A percentile compares a stretch with the other conserved stretches of the same genome.
These are phyloP conservation scores for Pantherophis vulpinus DNA, from an alignment of 2,797 vertebrate species.

Conservation along the genomic window DNA sequence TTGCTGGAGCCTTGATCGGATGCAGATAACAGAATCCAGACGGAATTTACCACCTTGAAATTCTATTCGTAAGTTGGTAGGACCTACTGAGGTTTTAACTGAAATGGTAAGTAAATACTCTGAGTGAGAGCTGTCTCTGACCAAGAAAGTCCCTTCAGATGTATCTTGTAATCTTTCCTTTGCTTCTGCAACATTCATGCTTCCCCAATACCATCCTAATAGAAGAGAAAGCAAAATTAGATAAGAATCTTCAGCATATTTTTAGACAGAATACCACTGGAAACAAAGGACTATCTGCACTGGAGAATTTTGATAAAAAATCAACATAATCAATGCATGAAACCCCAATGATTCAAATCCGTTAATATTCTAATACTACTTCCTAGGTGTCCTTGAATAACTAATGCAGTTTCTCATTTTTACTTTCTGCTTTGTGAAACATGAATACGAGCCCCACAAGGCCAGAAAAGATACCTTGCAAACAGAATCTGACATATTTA, in stretches of 20 bases:
- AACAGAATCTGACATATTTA: background rate
- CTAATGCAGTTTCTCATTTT: background rate
- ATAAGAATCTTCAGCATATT: background rate
- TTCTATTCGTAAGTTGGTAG: slow-evolving; percentile 93
- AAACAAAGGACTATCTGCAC: background rate
- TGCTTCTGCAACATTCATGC: slow-evolving; percentile 89
- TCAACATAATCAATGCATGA: background rate
- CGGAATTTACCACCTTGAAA: slow-evolving; percentile 93
- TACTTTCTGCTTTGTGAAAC: background rate
- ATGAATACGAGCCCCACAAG: background rate
- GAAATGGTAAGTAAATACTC: slow-evolving; percentile 96
- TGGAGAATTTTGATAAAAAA: background rate
- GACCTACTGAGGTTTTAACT: slow-evolving; percentile 91
- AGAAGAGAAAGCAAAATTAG: slow-evolving; percentile 24
- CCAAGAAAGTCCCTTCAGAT: slow-evolving; percentile 90
- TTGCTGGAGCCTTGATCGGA: slow-evolving; percentile 88
- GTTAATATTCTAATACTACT: background rate
- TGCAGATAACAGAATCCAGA: slow-evolving; percentile 92
- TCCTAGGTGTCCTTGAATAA: background rate
- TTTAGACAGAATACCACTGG: background rate
- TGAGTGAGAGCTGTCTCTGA: slow-evolving; percentile 91
- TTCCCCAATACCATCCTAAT: slow-evolving; percentile 98
- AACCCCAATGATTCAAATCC: background rate
- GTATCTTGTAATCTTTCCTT: slow-evolving; percentile 89
- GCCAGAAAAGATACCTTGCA: background rate